Percentiles rank a stretch among this genome's conserved stretches.
phyloP scores from a whole-genome alignment of 1,140 invertebrate genomes.

The Campoletis sonorensis region DNA sequence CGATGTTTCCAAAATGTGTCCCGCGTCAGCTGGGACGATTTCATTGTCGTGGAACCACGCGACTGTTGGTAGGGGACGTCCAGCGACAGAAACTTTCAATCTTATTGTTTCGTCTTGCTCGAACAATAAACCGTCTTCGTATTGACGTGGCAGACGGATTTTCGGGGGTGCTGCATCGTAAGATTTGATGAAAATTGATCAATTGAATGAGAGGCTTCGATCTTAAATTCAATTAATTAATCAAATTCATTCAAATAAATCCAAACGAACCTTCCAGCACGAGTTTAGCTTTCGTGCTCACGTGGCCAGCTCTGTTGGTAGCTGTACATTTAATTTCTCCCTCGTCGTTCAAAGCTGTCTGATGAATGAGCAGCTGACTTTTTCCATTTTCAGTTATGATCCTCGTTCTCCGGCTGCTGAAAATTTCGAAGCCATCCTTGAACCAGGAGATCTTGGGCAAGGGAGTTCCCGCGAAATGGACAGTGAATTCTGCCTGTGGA shows the following conservation, averaged over 20 bases:
- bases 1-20: conserved; percentile 83
- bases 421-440: conserved; percentile 91
- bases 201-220: background rate
- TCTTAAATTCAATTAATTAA: no score
- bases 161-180: conserved; percentile 82
- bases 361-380: conserved; percentile 89
- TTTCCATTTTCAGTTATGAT: conserved; percentile 86
- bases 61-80: conserved; percentile 88
- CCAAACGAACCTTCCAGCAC: conserved; percentile 81
- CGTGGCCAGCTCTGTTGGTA: conserved; percentile 88
- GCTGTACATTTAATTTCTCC: conserved; percentile 93
- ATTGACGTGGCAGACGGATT: conserved; percentile 86
- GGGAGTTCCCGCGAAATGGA: conserved; percentile 89
- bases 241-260: no score
- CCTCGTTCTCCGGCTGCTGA: conserved; percentile 87
- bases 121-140: conserved; percentile 92
- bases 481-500: conserved; percentile 85
- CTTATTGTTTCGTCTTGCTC: conserved; percentile 92
- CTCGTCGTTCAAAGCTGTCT: conserved; percentile 86
- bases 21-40: conserved; percentile 78
- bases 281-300: conserved; percentile 84
- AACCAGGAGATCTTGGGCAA: conserved; percentile 94
- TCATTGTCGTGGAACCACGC: conserved; percentile 93
- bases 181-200: conserved; percentile 12
- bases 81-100: conserved; percentile 92